A percentile compares a stretch with the other conserved stretches of the same genome.
Evolutionary conservation across 2,113 vertebrate genomes (phyloP).

Genomic region (Gymnogyps californianus): DNA sequence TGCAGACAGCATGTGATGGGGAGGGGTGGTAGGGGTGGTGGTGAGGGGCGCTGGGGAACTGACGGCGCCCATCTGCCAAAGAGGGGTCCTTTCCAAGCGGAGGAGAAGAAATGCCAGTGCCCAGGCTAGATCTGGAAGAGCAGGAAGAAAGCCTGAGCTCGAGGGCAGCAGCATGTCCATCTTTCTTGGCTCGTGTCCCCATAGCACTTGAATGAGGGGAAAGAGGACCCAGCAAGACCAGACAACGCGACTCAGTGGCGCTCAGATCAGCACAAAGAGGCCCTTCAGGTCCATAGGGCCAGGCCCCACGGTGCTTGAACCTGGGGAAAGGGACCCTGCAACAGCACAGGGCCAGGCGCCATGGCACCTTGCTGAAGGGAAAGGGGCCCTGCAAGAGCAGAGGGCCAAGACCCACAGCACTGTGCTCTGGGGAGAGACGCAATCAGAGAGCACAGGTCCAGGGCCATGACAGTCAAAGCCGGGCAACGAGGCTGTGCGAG

Average conservation of each 20-base stretch:
- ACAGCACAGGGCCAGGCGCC: background rate
- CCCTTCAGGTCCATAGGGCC: background rate
- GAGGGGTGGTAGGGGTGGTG: fast-evolving
- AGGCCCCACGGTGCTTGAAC: too few species aligned
- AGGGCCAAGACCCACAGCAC: too few species aligned
- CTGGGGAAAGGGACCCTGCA: background rate
- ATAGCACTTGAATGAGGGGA: background rate
- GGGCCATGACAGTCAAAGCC: background rate
- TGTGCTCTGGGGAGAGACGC: background rate
- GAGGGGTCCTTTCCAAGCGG: background rate
- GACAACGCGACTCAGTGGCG: fast-evolving
- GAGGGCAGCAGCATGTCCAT: background rate
- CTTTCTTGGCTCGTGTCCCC: too few species aligned
- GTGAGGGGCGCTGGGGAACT: too few species aligned
- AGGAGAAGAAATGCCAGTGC: background rate
- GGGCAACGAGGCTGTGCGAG: too few species aligned
- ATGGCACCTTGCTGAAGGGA: too few species aligned
- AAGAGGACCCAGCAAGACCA: background rate
- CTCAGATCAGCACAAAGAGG: background rate
- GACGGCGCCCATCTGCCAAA: background rate
- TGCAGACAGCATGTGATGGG: background rate
- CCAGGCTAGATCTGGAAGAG: background rate
- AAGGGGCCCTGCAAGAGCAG: background rate
- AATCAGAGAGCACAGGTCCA: background rate
- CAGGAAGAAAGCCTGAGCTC: background rate